Evolutionary conservation across 1,140 invertebrate genomes (phyloP).

Genomic region (Mycetomoellerius zeteki): DNA sequence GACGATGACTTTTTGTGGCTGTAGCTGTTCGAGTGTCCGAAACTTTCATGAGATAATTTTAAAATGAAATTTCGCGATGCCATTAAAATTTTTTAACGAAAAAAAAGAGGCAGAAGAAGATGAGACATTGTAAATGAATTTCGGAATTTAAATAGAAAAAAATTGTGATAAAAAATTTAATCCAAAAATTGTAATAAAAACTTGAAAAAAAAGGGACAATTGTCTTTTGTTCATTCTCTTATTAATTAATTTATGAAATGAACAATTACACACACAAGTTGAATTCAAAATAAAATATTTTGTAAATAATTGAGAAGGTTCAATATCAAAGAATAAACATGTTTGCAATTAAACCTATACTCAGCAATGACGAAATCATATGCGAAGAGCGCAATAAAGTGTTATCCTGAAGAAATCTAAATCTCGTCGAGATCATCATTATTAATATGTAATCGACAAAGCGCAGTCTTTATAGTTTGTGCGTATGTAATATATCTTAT

Average conservation of each 20-base stretch:
- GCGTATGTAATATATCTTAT: constrained; percentile 24
- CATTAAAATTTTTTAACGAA: neutral
- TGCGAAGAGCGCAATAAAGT: constrained; percentile 6
- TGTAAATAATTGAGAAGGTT: neutral
- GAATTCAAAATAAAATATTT: neutral
- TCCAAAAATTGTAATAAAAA: neutral
- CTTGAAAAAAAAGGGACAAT: neutral
- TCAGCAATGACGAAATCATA: constrained; percentile 5
- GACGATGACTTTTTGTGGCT: neutral
- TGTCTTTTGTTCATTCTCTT: neutral
- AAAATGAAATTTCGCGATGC: neutral
- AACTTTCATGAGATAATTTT: neutral
- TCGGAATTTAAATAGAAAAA: neutral
- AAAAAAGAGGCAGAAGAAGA: neutral
- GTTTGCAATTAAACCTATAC: neutral
- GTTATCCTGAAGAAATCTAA: constrained; percentile 7
- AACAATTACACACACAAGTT: neutral
- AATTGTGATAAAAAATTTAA: neutral
- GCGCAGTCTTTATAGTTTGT: neutral
- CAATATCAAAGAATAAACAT: neutral
- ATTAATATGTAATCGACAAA: constrained; percentile 43
- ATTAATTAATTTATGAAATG: neutral
- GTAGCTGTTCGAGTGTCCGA: neutral
- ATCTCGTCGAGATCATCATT: constrained; percentile 26
- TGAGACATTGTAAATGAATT: neutral